Evolutionary conservation across 1,140 invertebrate genomes (phyloP).

Genomic region (Drosophila grimshawi): DNA sequence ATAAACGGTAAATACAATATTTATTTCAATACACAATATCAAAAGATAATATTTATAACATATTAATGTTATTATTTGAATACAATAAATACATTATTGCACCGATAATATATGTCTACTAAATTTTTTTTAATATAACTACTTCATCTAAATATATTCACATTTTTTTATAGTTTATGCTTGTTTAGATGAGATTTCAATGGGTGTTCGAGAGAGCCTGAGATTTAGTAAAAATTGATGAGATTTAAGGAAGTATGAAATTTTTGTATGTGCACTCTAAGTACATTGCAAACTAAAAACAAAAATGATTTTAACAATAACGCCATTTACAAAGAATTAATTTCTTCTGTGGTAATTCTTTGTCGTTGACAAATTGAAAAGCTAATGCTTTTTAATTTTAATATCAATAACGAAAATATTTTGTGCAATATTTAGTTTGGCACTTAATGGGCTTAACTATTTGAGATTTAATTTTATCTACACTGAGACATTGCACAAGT

Average conservation of each 20-base stretch:
- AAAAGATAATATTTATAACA: neutral
- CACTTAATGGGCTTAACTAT: constrained; percentile 37
- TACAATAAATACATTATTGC: constrained; percentile 31
- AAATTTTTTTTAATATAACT: constrained; percentile 32
- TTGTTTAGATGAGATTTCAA: constrained; percentile 26
- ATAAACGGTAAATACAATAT: constrained; percentile 1
- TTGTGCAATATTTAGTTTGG: constrained; percentile 54
- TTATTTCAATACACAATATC: constrained; percentile 18
- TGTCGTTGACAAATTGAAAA: no score
- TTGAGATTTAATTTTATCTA: constrained; percentile 7
- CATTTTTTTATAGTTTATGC: constrained; percentile 1
- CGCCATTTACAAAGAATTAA: neutral
- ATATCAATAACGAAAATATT: constrained; percentile 4
- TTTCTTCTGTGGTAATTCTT: neutral
- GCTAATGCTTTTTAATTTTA: neutral
- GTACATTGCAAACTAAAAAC: constrained; percentile 16
- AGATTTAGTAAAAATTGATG: constrained; percentile 42
- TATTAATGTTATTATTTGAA: neutral
- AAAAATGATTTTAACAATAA: constrained; percentile 4
- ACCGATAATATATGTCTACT: constrained; percentile 25
- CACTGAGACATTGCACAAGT: constrained; percentile 5
- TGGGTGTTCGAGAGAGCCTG: constrained; percentile 54
- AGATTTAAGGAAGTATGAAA: constrained; percentile 17
- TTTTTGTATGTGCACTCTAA: neutral
- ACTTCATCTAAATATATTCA: constrained; percentile 50